phyloP scores from a whole-genome alignment of 2,888 invertebrate species.

The Dichetophora obliterata region DNA sequence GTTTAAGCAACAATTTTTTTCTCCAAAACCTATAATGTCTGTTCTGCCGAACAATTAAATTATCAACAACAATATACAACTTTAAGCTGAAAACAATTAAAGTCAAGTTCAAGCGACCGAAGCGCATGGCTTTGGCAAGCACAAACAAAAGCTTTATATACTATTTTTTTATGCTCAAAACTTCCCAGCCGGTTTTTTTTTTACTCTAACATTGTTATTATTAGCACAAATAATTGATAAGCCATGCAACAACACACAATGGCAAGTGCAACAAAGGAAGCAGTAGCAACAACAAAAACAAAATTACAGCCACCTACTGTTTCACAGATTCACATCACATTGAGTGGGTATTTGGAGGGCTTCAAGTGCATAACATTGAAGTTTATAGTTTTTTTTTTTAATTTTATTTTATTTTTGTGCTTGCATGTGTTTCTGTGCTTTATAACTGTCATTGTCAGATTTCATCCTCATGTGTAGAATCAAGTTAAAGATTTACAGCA shows the following conservation, averaged over 20 bases:
- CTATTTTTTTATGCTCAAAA: not conserved
- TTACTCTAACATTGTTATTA: not conserved
- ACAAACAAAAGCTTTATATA: not conserved
- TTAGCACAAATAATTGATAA: not conserved
- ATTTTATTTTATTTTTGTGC: not conserved
- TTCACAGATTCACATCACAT: not conserved
- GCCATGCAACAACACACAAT: not conserved
- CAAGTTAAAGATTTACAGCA: not conserved
- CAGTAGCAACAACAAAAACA: not conserved
- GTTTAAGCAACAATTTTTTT: too few species aligned
- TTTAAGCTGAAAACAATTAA: too few species aligned
- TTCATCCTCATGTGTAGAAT: not conserved
- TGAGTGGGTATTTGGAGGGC: not conserved
- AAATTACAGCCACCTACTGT: not conserved
- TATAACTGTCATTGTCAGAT: not conserved
- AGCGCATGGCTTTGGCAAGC: not conserved
- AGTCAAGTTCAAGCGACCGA: not conserved
- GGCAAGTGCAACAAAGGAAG: not conserved
- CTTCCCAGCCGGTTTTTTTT: not conserved
- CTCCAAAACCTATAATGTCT: too few species aligned
- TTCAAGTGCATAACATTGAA: not conserved
- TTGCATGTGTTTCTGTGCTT: not conserved
- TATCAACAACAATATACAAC: not conserved
- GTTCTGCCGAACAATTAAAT: not conserved
- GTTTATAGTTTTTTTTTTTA: not conserved